These are phyloP conservation scores for Mythimna vitellina DNA, from an alignment of 2,888 invertebrate species.

Conservation along the genomic window DNA sequence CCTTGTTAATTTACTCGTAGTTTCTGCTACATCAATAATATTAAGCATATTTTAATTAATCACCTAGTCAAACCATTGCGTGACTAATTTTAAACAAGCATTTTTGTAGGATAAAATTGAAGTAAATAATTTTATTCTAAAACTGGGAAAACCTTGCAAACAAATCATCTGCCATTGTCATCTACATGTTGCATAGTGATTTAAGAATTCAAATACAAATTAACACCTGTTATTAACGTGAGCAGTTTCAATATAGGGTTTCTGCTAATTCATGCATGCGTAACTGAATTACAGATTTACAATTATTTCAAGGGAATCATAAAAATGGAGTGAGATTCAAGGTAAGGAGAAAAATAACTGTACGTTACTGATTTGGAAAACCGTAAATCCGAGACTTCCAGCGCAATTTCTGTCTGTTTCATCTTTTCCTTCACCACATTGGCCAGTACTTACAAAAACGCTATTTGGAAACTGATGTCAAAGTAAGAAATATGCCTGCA, in stretches of 20 bases:
- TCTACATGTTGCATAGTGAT: background rate
- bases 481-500: background rate
- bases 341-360: background rate
- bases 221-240: too few species aligned
- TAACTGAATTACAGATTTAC: background rate
- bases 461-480: background rate
- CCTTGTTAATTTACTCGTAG: background rate
- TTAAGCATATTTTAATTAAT: background rate
- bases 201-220: too few species aligned
- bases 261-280: background rate
- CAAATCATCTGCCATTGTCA: background rate
- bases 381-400: too few species aligned
- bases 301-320: background rate
- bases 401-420: background rate
- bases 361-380: too few species aligned
- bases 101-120: background rate
- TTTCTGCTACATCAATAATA: background rate
- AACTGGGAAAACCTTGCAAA: constrained; percentile 7
- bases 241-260: too few species aligned
- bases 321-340: background rate
- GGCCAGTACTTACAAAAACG: too few species aligned
- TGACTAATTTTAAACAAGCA: background rate
- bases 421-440: background rate
- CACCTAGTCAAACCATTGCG: constrained; percentile 9
- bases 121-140: background rate